Percentiles rank a stretch among this genome's conserved stretches.
Conservation (phyloP, 2,888 invertebrate genomes). For the Cephus nigrinus region DNA sequence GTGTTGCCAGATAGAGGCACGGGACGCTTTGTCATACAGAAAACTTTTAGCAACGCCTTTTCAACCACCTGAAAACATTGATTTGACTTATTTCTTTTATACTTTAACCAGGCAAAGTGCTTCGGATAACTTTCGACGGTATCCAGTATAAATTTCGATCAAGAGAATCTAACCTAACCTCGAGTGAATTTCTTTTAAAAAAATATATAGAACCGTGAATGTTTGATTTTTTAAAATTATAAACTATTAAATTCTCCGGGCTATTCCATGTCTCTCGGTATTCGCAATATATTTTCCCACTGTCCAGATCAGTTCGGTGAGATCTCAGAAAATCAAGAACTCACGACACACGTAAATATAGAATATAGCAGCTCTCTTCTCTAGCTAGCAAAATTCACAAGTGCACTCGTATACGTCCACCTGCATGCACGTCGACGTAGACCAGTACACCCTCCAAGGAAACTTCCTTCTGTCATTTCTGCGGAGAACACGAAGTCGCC, state of each 20-base stretch:
- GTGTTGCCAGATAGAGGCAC: neutral
- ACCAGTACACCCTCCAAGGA: conserved; percentile 9
- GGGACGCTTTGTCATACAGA: neutral
- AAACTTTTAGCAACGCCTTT: neutral
- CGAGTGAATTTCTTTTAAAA: neutral
- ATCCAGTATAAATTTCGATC: too few relatives aligned
- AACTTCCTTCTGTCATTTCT: conserved; percentile 38
- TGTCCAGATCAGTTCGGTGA: neutral
- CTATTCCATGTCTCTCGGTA: neutral
- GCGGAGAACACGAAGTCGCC: conserved; percentile 24
- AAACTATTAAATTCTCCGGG: neutral
- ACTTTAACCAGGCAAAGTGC: neutral
- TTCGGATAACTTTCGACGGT: too few relatives aligned
- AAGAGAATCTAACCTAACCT: neutral
- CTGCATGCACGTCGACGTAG: neutral
- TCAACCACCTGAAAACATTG: neutral
- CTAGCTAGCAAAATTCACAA: neutral
- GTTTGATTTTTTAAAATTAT: neutral
- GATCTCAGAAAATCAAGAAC: neutral
- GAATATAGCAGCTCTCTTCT: neutral
- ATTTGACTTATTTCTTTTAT: neutral
- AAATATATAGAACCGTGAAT: neutral
- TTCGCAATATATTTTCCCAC: neutral
- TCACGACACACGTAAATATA: neutral
- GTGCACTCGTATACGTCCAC: neutral